Conservation (phyloP, 2,113 vertebrate species). For the Scopus umbretta region DNA sequence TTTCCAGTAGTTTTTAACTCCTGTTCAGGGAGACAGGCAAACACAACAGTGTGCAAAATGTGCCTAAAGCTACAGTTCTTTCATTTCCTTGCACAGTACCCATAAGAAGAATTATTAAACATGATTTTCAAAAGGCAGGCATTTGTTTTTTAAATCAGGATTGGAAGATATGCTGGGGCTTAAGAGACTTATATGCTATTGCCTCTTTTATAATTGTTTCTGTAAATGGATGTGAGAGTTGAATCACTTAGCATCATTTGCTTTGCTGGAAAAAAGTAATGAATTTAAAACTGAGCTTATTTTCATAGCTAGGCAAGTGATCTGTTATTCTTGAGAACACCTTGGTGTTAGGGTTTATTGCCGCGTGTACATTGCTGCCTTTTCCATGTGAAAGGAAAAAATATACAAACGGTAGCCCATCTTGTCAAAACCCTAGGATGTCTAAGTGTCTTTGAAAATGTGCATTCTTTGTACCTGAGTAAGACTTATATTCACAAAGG, state of each 20-base stretch:
- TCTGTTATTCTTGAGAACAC: background rate
- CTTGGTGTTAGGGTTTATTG: background rate
- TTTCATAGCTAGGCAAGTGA: background rate
- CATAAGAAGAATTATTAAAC: constrained; percentile 61
- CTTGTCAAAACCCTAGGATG: background rate
- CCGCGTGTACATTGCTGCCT: background rate
- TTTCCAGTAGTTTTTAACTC: background rate
- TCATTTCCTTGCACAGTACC: constrained; percentile 9
- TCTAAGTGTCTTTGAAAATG: background rate
- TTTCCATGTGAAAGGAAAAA: background rate
- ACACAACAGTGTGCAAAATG: background rate
- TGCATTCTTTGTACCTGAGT: background rate
- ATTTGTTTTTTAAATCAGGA: constrained; percentile 48
- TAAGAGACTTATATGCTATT: constrained; percentile 29
- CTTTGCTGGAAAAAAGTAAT: background rate
- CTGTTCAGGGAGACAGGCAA: background rate
- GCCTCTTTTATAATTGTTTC: constrained; percentile 31
- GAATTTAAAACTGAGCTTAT: background rate
- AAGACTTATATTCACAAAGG: background rate
- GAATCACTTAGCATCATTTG: constrained; percentile 27
- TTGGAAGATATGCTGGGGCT: background rate
- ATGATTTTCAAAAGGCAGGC: constrained; percentile 43
- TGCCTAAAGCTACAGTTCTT: constrained; percentile 17
- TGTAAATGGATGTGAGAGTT: constrained; percentile 27
- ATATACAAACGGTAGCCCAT: background rate